A percentile compares a stretch with the other conserved stretches of the same genome.
Evolutionary conservation across 2,888 invertebrate genomes (phyloP).

Genomic region (Falcaria lacertinaria): DNA sequence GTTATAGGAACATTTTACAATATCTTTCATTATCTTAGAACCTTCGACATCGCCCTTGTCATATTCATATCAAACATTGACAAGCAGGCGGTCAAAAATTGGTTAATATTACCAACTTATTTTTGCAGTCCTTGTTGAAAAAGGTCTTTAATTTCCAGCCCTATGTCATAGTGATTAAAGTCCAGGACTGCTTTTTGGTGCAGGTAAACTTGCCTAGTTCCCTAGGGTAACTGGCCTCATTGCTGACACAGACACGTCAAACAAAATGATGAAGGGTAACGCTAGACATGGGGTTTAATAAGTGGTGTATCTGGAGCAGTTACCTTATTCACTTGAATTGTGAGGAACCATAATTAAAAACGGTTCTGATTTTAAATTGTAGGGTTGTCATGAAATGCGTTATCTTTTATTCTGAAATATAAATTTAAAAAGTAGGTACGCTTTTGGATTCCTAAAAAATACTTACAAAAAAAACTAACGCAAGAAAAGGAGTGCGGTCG

Average conservation of each 20-base stretch:
- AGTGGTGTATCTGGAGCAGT: slow-evolving; percentile 24
- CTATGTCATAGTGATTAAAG: not conserved
- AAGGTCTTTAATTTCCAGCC: not conserved
- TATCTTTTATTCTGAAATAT: too few species aligned
- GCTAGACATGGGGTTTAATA: slow-evolving; percentile 16
- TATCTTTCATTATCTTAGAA: not conserved
- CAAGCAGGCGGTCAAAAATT: slow-evolving; percentile 22
- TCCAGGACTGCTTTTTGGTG: not conserved
- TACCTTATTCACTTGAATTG: slow-evolving; percentile 8
- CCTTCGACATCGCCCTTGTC: slow-evolving; percentile 21
- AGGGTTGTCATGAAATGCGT: not conserved
- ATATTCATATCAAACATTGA: slow-evolving; percentile 28
- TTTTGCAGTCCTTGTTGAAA: too few species aligned
- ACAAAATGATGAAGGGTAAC: slow-evolving; percentile 24
- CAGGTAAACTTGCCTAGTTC: not conserved
- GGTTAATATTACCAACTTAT: not conserved
- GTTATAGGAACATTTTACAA: not conserved
- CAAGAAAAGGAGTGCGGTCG: too few species aligned
- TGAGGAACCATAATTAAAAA: not conserved
- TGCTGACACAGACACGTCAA: slow-evolving; percentile 26
- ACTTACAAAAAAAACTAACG: too few species aligned
- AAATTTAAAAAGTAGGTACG: too few species aligned
- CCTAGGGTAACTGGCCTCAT: slow-evolving; percentile 19
- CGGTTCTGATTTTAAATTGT: not conserved
- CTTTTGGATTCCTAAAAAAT: too few species aligned